A percentile compares a stretch with the other conserved stretches of the same genome.
phyloP scores from a whole-genome alignment of 35 echinoderm and acorn worm genomes.

The Amphiura filiformis region DNA sequence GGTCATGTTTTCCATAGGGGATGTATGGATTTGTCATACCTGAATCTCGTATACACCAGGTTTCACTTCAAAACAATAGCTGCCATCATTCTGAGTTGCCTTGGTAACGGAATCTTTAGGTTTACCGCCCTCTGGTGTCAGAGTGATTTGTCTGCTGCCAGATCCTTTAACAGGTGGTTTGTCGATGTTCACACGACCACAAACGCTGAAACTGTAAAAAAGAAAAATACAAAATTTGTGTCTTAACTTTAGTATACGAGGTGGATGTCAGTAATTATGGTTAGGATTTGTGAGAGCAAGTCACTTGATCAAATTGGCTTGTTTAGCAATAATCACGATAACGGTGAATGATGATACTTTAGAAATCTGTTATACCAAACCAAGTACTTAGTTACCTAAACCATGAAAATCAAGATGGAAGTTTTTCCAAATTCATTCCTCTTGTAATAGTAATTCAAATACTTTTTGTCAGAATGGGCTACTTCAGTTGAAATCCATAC shows the following conservation, averaged over 20 bases:
- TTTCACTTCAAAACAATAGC: constrained; percentile 65
- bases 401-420: no score
- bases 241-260: not conserved
- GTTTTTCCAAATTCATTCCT: no score
- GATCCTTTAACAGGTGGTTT: constrained; percentile 24
- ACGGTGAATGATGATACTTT: no score
- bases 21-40: no score
- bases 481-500: no score
- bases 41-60: constrained; percentile 71
- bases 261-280: not conserved
- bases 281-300: not conserved
- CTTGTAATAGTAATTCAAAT: no score
- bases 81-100: constrained; percentile 49
- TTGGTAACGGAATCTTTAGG: constrained; percentile 48
- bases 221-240: not conserved
- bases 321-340: no score
- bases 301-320: no score
- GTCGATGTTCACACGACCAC: constrained; percentile 66
- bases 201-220: constrained; percentile 72
- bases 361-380: no score
- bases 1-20: no score
- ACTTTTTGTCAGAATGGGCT: no score
- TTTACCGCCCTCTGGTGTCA: constrained; percentile 50
- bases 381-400: no score
- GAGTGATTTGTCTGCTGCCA: constrained; percentile 42